Evolutionary conservation across 1,140 invertebrate species (phyloP).

Genomic region (Halictus rubicundus): DNA sequence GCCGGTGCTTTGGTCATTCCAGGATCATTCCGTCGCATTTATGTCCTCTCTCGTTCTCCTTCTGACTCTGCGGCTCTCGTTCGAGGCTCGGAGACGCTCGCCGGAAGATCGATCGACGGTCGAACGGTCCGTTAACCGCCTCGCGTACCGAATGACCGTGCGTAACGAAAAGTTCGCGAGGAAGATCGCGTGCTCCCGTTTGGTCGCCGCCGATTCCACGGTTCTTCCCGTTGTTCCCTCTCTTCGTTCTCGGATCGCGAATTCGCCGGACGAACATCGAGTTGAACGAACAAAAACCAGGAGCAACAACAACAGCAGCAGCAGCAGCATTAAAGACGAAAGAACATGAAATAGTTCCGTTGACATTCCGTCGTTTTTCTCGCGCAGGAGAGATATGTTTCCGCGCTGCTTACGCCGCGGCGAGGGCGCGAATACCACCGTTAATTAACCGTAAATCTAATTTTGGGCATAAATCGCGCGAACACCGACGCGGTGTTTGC

Average conservation of each 20-base stretch:
- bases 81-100: not conserved
- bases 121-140: not conserved
- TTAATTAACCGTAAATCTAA: slow-evolving; percentile 63
- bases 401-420: slow-evolving; percentile 53
- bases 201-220: too few species aligned
- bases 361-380: slow-evolving; percentile 31
- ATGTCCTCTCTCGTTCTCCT: slow-evolving; percentile 5
- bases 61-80: not conserved
- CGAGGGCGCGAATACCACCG: slow-evolving; percentile 40
- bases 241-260: not conserved
- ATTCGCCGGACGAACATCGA: not conserved
- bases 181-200: too few species aligned
- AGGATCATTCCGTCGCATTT: slow-evolving; percentile 40
- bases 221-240: slow-evolving; percentile 14
- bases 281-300: not conserved
- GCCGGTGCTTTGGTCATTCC: slow-evolving; percentile 39
- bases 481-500: slow-evolving; percentile 59
- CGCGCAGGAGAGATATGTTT: not conserved
- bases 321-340: too few species aligned
- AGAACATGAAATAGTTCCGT: not conserved
- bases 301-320: too few species aligned
- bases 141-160: not conserved
- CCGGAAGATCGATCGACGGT: not conserved
- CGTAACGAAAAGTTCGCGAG: too few species aligned
- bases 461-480: slow-evolving; percentile 73